These are phyloP conservation scores for Pegoplata infirma DNA, from an alignment of 2,888 invertebrate species.

Conservation along the genomic window DNA sequence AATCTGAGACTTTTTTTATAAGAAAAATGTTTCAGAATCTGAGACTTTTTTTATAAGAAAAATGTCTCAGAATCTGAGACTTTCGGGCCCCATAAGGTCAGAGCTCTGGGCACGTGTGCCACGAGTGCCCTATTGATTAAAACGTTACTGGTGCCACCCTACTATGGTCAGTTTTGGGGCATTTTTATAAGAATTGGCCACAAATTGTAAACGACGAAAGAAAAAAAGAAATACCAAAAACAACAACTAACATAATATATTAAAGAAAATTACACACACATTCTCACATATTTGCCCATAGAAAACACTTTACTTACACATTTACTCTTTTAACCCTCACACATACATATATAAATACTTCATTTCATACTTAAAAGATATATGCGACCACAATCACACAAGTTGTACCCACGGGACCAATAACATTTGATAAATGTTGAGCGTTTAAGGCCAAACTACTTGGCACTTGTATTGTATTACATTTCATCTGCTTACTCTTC, in stretches of 20 bases:
- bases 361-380: constrained; percentile 19
- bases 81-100: too few species aligned
- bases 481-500: too few species aligned
- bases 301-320: constrained; percentile 47
- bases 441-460: constrained; percentile 72
- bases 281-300: too few species aligned
- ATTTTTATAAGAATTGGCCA: constrained; percentile 50
- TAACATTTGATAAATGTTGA: constrained; percentile 74
- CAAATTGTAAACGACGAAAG: constrained; percentile 47
- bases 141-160: constrained; percentile 8
- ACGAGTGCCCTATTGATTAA: too few species aligned
- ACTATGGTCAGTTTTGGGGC: constrained; percentile 49
- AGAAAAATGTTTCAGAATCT: too few species aligned
- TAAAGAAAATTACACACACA: constrained; percentile 42
- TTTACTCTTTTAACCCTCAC: constrained; percentile 24
- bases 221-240: constrained; percentile 40
- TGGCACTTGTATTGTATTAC: constrained; percentile 29
- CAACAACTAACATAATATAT: constrained; percentile 21
- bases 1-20: too few species aligned
- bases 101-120: too few species aligned
- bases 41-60: too few species aligned
- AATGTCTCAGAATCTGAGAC: too few species aligned
- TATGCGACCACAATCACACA: constrained; percentile 66
- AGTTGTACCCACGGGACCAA: constrained; percentile 75
- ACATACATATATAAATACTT: neutral